A percentile compares a stretch with the other conserved stretches of the same genome.
Conservation (phyloP, 2,888 invertebrate genomes). For the Cerastis leucographa region DNA sequence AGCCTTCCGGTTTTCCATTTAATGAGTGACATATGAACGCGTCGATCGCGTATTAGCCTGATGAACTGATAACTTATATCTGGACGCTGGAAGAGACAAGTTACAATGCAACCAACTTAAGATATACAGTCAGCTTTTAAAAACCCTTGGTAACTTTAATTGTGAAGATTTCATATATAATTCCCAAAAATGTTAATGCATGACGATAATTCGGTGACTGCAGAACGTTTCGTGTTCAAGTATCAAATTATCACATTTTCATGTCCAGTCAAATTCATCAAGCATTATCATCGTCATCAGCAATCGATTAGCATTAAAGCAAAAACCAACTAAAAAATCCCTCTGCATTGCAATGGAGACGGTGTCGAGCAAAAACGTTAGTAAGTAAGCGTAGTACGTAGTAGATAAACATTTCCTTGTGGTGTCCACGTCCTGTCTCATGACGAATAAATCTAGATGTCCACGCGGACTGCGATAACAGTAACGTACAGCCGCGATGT, state of each 20-base stretch:
- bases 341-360: constrained; percentile 60
- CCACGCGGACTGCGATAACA: constrained; percentile 77
- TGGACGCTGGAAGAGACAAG: background rate
- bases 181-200: background rate
- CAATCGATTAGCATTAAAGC: constrained; percentile 20
- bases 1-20: background rate
- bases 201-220: no score
- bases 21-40: background rate
- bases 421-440: constrained; percentile 79
- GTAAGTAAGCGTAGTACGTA: constrained; percentile 74
- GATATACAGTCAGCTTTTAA: background rate
- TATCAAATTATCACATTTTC: background rate
- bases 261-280: background rate
- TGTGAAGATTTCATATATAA: background rate
- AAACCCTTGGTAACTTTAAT: background rate
- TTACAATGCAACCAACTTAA: background rate
- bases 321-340: constrained; percentile 38
- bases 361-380: constrained; percentile 67
- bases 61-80: background rate
- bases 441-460: constrained; percentile 87
- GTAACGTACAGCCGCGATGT: constrained; percentile 74
- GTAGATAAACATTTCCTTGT: constrained; percentile 85
- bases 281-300: background rate
- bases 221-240: background rate
- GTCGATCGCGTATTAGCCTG: background rate